Conservation (phyloP, 2,888 invertebrate genomes). For the Ennomos fuscantarius region DNA sequence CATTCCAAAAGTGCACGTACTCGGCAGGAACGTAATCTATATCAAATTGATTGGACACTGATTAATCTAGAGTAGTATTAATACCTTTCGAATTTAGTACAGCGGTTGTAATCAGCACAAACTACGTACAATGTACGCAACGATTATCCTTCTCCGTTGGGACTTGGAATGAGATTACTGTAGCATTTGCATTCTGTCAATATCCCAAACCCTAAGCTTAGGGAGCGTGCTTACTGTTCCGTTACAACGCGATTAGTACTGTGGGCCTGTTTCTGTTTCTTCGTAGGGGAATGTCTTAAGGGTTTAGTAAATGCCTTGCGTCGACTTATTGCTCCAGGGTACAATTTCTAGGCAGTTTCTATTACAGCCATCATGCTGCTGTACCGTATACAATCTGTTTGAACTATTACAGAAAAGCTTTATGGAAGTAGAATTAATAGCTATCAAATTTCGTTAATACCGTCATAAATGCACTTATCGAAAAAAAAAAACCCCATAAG, state of each 20-base stretch:
- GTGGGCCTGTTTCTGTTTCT: slow-evolving; percentile 48
- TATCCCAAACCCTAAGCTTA: slow-evolving; percentile 53
- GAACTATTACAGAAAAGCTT: not conserved
- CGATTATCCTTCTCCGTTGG: slow-evolving; percentile 36
- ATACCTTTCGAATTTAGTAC: slow-evolving; percentile 23
- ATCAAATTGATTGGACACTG: slow-evolving; percentile 32
- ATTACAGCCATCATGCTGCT: not conserved
- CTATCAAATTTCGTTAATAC: slow-evolving; percentile 4
- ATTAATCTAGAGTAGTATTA: slow-evolving; percentile 28
- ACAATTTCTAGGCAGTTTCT: slow-evolving; percentile 20
- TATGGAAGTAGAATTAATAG: slow-evolving; percentile 1
- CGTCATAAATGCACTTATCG: slow-evolving; percentile 14
- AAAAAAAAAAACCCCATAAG: slow-evolving; percentile 19
- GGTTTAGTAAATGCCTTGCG: slow-evolving; percentile 50
- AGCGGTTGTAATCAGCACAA: slow-evolving; percentile 20
- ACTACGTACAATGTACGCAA: slow-evolving; percentile 22
- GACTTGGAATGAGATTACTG: slow-evolving; percentile 52
- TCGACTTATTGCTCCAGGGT: slow-evolving; percentile 43
- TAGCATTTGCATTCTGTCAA: slow-evolving; percentile 66
- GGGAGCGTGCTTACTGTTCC: slow-evolving; percentile 54
- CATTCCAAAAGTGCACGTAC: slow-evolving; percentile 26
- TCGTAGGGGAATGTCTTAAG: slow-evolving; percentile 47
- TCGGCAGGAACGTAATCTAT: slow-evolving; percentile 22
- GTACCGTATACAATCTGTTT: no score
- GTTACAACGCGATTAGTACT: slow-evolving; percentile 63